Evolutionary conservation across 2,797 vertebrate species (phyloP).

Genomic region (Hydrolagus colliei): DNA sequence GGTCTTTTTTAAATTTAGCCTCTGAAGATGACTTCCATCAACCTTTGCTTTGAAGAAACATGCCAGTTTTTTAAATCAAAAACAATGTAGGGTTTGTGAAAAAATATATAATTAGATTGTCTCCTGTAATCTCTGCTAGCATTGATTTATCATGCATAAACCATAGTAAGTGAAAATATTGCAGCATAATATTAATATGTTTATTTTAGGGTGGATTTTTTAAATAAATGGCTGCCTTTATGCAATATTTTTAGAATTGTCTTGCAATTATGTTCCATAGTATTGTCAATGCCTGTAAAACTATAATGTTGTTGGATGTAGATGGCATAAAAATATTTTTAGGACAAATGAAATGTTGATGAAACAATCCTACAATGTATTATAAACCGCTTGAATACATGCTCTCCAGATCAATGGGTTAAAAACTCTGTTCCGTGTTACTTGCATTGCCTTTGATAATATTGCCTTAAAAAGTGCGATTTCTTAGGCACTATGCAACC

Average conservation of each 20-base stretch:
- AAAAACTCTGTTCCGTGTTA: too few relatives aligned
- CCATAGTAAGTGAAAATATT: background rate
- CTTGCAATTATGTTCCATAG: too few relatives aligned
- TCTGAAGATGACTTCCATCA: background rate
- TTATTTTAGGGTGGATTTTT: background rate
- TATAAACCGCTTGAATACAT: too few relatives aligned
- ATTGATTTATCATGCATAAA: background rate
- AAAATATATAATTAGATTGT: background rate
- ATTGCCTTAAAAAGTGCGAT: too few relatives aligned
- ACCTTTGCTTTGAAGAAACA: background rate
- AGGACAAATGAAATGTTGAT: conserved; percentile 41
- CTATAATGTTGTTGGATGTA: conserved; percentile 66
- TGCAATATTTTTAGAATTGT: too few relatives aligned
- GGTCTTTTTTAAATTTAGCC: background rate
- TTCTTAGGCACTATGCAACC: too few relatives aligned
- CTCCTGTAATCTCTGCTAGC: background rate
- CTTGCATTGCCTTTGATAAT: too few relatives aligned
- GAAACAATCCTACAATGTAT: too few relatives aligned
- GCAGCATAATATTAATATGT: background rate
- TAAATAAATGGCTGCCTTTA: too few relatives aligned
- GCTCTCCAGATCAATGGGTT: too few relatives aligned
- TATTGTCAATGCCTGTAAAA: conserved; percentile 39
- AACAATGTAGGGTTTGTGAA: background rate
- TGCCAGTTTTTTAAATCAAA: conserved; percentile 4
- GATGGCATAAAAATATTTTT: conserved; percentile 51